Evolutionary conservation across 1,140 invertebrate genomes (phyloP).

Genomic region (Lethocerus indicus): DNA sequence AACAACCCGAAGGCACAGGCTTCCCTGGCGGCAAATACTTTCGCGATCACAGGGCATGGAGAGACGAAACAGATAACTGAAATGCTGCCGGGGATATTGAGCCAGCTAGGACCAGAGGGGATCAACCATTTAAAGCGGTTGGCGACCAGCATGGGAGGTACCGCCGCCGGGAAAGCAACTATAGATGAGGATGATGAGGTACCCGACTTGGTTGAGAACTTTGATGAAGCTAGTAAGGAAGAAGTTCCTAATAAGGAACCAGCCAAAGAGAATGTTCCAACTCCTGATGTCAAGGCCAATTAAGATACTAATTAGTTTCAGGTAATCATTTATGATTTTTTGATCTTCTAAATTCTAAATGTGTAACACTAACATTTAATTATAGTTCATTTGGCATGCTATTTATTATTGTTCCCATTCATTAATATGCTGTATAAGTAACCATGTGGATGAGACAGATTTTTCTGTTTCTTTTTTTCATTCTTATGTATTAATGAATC

Average conservation of each 20-base stretch:
- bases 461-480: too few relatives aligned
- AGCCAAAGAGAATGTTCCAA: constrained; percentile 10
- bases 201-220: constrained; percentile 89
- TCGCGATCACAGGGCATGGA: constrained; percentile 95
- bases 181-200: constrained; percentile 89
- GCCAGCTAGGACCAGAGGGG: constrained; percentile 88
- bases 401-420: too few relatives aligned
- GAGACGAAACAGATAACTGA: constrained; percentile 97
- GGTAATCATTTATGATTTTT: too few relatives aligned
- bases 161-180: constrained; percentile 23
- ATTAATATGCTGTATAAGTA: too few relatives aligned
- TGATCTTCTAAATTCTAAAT: too few relatives aligned
- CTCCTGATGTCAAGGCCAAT: too few relatives aligned
- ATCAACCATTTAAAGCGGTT: constrained; percentile 88
- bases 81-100: constrained; percentile 90
- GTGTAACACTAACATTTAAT: too few relatives aligned
- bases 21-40: constrained; percentile 94
- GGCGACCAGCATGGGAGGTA: constrained; percentile 55
- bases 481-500: too few relatives aligned
- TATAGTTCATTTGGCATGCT: too few relatives aligned
- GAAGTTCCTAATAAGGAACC: constrained; percentile 37
- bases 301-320: too few relatives aligned
- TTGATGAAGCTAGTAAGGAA: constrained; percentile 91
- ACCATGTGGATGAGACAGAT: too few relatives aligned
- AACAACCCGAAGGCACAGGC: constrained; percentile 99